Conservation (phyloP, 2,113 vertebrate genomes). For the Sterna hirundo region DNA sequence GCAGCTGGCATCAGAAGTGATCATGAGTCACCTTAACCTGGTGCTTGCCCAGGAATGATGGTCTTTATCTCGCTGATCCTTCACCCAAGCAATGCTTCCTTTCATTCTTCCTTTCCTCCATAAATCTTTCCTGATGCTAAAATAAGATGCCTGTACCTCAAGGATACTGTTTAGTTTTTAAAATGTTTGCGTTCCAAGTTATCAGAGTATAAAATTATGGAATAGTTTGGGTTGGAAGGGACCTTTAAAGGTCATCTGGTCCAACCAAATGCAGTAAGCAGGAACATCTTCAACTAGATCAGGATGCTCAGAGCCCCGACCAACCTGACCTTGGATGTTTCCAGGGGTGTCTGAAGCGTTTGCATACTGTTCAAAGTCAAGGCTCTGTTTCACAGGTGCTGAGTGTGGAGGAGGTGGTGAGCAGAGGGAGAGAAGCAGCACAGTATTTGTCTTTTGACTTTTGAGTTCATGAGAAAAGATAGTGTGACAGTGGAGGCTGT, state of each 20-base stretch:
- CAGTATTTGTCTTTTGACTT: neutral
- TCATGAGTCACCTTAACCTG: rapidly evolving
- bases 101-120: neutral
- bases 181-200: neutral
- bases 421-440: neutral
- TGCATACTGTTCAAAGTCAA: neutral
- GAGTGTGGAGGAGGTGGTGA: neutral
- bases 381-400: neutral
- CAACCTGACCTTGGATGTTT: neutral
- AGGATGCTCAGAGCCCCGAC: neutral
- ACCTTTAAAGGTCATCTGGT: neutral
- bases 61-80: neutral
- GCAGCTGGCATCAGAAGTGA: neutral
- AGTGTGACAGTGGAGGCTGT: neutral
- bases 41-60: neutral
- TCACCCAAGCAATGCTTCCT: neutral
- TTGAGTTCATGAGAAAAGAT: neutral
- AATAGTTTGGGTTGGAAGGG: neutral
- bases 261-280: neutral
- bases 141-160: neutral
- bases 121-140: neutral
- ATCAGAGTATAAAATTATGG: neutral
- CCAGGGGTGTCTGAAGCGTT: neutral
- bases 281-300: neutral
- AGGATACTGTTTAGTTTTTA: neutral